Evolutionary conservation across 1,140 invertebrate genomes (phyloP).

Genomic region (Camponotus floridanus): DNA sequence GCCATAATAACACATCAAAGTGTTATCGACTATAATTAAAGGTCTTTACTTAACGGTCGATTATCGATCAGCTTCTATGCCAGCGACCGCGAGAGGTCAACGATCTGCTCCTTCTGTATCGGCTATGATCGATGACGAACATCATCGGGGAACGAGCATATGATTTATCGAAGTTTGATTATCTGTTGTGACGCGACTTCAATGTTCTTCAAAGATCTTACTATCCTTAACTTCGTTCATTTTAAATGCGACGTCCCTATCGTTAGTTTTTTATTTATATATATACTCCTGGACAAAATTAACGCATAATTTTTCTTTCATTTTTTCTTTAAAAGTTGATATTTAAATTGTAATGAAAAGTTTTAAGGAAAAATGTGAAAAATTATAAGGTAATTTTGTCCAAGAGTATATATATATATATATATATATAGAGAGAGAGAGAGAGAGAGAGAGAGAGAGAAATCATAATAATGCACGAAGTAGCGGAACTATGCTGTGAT

Average conservation of each 20-base stretch:
- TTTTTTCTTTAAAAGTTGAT: no score
- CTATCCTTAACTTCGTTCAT: constrained; percentile 43
- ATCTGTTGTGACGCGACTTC: constrained; percentile 18
- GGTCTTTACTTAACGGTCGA: constrained; percentile 67
- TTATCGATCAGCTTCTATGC: constrained; percentile 61
- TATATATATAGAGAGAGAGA: no score
- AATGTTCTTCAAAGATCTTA: constrained; percentile 41
- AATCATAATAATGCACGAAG: constrained; percentile 7
- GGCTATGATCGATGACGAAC: constrained; percentile 70
- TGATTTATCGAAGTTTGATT: constrained; percentile 71
- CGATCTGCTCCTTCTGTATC: constrained; percentile 69
- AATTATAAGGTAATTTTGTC: no score
- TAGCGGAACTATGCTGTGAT: constrained; percentile 21
- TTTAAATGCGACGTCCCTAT: background rate
- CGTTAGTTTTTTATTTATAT: constrained; percentile 44
- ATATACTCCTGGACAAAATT: no score
- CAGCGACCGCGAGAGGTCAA: constrained; percentile 57
- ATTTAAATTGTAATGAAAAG: no score
- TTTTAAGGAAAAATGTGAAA: no score
- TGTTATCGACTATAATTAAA: constrained; percentile 69
- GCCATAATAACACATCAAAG: constrained; percentile 59
- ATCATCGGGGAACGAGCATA: constrained; percentile 61
- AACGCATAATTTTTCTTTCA: no score
- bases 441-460: background rate
- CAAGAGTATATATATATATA: no score